A percentile compares a stretch with the other conserved stretches of the same genome.
Evolutionary conservation across 2,113 vertebrate genomes (phyloP).

Genomic region (Trichomycterus rosablanca): DNA sequence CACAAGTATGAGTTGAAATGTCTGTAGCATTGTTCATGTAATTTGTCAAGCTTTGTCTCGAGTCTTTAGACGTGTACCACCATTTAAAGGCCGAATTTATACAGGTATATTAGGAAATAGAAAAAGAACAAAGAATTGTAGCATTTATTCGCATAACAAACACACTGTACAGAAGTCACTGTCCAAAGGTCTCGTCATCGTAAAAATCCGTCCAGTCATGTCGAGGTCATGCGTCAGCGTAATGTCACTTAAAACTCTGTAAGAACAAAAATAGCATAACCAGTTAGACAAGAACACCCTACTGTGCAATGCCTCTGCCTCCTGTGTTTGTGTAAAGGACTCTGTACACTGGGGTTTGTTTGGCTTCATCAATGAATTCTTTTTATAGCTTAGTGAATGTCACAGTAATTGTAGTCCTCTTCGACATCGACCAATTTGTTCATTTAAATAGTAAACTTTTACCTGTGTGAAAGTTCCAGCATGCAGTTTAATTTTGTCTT

Average conservation of each 20-base stretch:
- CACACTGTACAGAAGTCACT: slow-evolving; percentile 48
- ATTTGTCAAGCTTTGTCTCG: slow-evolving; percentile 6
- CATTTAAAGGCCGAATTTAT: neutral
- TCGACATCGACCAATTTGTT: too few relatives aligned
- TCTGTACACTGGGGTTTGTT: neutral
- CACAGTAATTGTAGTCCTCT: too few relatives aligned
- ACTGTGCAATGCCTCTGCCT: neutral
- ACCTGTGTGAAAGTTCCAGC: too few relatives aligned
- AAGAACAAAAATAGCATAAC: slow-evolving; percentile 51
- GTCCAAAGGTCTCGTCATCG: slow-evolving; percentile 50
- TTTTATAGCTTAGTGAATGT: too few relatives aligned
- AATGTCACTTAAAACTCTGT: slow-evolving; percentile 56
- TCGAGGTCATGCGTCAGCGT: slow-evolving; percentile 53
- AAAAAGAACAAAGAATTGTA: neutral
- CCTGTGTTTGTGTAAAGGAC: neutral
- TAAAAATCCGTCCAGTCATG: slow-evolving; percentile 54
- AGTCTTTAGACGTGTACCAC: slow-evolving; percentile 17
- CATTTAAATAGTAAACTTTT: too few relatives aligned
- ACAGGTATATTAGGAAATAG: slow-evolving; percentile 7
- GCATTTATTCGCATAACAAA: neutral
- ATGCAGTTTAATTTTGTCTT: too few relatives aligned
- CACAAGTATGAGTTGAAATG: neutral
- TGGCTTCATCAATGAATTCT: neutral
- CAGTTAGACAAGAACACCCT: slow-evolving; percentile 39
- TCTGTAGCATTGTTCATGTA: neutral